Base-by-base conservation (phyloP, 92 coral and sea anemone species). In the Hydrozoanthus gracilis region DNA sequence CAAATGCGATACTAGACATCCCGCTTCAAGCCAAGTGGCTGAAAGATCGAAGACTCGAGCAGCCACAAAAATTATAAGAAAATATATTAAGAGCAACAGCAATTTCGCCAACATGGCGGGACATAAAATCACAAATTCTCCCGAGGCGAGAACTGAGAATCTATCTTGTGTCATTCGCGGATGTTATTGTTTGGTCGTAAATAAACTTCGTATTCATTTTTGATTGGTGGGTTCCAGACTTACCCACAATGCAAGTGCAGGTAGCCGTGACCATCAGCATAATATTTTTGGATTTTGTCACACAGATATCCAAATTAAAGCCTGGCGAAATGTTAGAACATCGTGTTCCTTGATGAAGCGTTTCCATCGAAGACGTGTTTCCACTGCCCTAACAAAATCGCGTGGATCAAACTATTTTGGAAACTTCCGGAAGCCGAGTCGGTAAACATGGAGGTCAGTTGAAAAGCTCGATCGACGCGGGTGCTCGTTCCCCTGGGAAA, bases 21-120 rank as follows among this genome's bases (percentile, higher is more conserved):
- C 95, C 3, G 98, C 97, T 68, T 95, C 98, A 10, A 97, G 83
- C 99, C 99, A 97, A 55, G 94, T 89, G 69, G 98, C 89, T 14
- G 99, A 92, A 47, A 95, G 84, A 69, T 97, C 99, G 50, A 97
- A 94, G 51, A 93, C 70, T 80, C 96, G 92, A 69, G 98, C 95
- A 68, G 91, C 89, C 82, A 97, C 88, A 75, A 97, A 97, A 55
- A 95, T 90, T 47, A 97, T 56, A 6, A 97, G 94, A 76, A 95
- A 92, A 82, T 97, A 97, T 71, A 91, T 87, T 64, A 97, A 58
- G 47, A 97, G 48, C 54, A 97, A 86, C 12, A 97, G 13, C 69
- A 95, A 82, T 76, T 86, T 91, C 10, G 93, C 95, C 95, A 95
- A 95, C 98, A 95, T 95, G 95, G 95, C 95, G 92, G 85, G 48